A percentile compares a stretch with the other conserved stretches of the same genome.
These are phyloP conservation scores for Creontiades dilutus DNA, from an alignment of 2,888 invertebrate genomes.

Conservation along the genomic window DNA sequence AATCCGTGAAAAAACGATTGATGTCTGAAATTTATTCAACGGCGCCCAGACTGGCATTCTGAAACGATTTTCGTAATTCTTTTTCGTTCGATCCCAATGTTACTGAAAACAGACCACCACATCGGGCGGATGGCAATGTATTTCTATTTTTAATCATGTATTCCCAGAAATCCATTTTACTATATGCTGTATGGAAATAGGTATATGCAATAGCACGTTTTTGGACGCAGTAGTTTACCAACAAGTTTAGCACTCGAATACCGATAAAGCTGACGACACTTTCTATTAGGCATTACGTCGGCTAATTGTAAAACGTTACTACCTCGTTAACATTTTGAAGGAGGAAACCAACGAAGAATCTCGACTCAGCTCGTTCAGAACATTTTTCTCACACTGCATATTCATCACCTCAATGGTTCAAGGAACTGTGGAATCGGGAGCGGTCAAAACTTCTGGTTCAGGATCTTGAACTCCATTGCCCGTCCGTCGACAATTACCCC, in stretches of 20 bases:
- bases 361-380: neutral
- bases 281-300: neutral
- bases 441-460: conserved; percentile 5
- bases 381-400: neutral
- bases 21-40: too few relatives aligned
- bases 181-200: too few relatives aligned
- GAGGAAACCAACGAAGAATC: neutral
- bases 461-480: neutral
- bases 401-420: neutral
- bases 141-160: too few relatives aligned
- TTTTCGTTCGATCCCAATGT: too few relatives aligned
- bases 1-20: too few relatives aligned
- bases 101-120: too few relatives aligned
- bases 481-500: neutral
- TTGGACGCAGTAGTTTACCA: too few relatives aligned
- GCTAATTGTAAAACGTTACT: conserved; percentile 4
- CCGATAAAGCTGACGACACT: neutral
- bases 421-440: neutral
- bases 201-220: too few relatives aligned
- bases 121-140: too few relatives aligned
- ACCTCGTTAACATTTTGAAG: conserved; percentile 22
- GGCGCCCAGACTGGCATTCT: too few relatives aligned
- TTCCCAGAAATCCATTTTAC: too few relatives aligned
- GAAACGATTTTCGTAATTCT: too few relatives aligned
- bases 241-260: neutral